A percentile compares a stretch with the other conserved stretches of the same genome.
These are phyloP conservation scores for Spodoptera exigua DNA, from an alignment of 2,888 invertebrate genomes.

Conservation along the genomic window DNA sequence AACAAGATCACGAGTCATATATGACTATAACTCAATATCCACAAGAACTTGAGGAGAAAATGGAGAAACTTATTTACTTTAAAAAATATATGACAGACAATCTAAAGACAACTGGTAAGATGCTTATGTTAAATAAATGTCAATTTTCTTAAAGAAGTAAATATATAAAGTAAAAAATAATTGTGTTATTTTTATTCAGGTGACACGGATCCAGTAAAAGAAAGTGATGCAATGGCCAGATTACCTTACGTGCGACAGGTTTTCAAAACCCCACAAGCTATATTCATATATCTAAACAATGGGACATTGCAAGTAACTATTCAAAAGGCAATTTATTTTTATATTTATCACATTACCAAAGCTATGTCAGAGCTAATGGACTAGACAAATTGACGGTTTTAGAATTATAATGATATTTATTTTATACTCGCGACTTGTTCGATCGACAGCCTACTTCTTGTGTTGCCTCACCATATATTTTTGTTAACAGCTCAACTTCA, in stretches of 20 bases:
- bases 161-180: neutral
- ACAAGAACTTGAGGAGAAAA: slow-evolving; percentile 95
- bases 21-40: slow-evolving; percentile 96
- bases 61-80: slow-evolving; percentile 98
- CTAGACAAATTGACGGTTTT: no score
- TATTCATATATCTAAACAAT: slow-evolving; percentile 99
- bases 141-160: no score
- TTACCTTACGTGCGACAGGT: slow-evolving; percentile 98
- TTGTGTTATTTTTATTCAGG: slow-evolving; percentile 81
- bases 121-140: no score
- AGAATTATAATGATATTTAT: no score
- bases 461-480: no score
- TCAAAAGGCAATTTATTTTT: neutral
- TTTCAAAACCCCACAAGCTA: slow-evolving; percentile 98
- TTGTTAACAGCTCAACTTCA: slow-evolving; percentile 96
- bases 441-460: no score
- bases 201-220: slow-evolving; percentile 93
- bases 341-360: no score
- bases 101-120: slow-evolving; percentile 94
- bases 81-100: slow-evolving; percentile 99
- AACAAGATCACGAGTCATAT: slow-evolving; percentile 96
- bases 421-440: no score
- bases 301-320: slow-evolving; percentile 96
- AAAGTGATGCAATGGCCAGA: slow-evolving; percentile 96
- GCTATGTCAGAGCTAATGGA: no score